phyloP scores from a whole-genome alignment of 2,888 invertebrate species.

The Cosmia trapezina region DNA sequence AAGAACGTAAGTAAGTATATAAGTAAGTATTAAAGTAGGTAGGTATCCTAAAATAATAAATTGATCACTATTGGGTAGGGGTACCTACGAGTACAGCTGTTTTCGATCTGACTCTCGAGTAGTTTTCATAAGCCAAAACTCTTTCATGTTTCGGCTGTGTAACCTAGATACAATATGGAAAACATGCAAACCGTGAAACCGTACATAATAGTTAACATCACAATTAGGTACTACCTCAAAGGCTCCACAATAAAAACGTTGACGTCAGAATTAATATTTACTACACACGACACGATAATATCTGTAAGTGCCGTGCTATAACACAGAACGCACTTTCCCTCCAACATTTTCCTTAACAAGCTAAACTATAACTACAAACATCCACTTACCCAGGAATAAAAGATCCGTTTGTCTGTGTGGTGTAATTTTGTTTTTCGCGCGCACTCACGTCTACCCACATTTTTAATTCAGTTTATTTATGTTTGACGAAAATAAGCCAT shows the following conservation, averaged over 20 bases:
- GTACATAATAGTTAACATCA: constrained; percentile 15
- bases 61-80: background rate
- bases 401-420: constrained; percentile 90
- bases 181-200: constrained; percentile 11
- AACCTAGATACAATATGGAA: constrained; percentile 22
- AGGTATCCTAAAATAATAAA: too few species aligned
- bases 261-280: constrained; percentile 33
- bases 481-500: constrained; percentile 73
- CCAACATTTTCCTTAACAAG: constrained; percentile 44
- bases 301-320: constrained; percentile 25
- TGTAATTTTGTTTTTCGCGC: constrained; percentile 91
- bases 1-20: too few species aligned
- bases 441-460: constrained; percentile 92
- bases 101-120: background rate
- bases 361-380: constrained; percentile 14
- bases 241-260: constrained; percentile 28
- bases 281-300: constrained; percentile 22
- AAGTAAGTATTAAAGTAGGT: too few species aligned
- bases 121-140: constrained; percentile 8
- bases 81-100: background rate
- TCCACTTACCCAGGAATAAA: constrained; percentile 92
- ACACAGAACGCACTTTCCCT: constrained; percentile 50
- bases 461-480: constrained; percentile 68
- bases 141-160: constrained; percentile 11
- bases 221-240: constrained; percentile 14